A percentile compares a stretch with the other conserved stretches of the same genome.
Evolutionary conservation across 2,113 vertebrate genomes (phyloP).

Genomic region (Siniperca knerii): DNA sequence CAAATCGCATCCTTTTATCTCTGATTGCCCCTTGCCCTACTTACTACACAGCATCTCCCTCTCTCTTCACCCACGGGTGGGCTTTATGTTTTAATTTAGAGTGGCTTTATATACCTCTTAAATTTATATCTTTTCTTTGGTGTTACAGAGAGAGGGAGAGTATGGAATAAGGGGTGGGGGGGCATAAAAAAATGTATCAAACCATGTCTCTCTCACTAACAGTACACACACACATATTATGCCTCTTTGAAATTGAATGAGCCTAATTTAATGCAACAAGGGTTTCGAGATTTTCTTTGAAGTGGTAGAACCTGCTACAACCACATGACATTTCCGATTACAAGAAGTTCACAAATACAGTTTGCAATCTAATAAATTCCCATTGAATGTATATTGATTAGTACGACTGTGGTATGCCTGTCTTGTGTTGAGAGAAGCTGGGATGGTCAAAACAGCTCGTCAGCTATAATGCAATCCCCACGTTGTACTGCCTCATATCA

Average conservation of each 20-base stretch:
- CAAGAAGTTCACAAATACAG: slow-evolving; percentile 69
- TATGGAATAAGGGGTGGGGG: slow-evolving; percentile 8
- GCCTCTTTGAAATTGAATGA: slow-evolving; percentile 40
- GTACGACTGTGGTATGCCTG: slow-evolving; percentile 47
- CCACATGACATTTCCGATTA: slow-evolving; percentile 67
- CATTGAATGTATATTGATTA: slow-evolving; percentile 44
- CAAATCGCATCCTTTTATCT: slow-evolving; percentile 13
- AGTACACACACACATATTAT: slow-evolving; percentile 39
- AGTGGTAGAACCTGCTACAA: slow-evolving; percentile 69
- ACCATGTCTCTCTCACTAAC: slow-evolving; percentile 41
- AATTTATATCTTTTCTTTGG: slow-evolving; percentile 74
- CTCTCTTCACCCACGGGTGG: slow-evolving; percentile 50
- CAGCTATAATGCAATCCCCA: slow-evolving; percentile 35
- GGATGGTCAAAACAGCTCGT: slow-evolving; percentile 39
- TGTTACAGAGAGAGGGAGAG: slow-evolving; percentile 68
- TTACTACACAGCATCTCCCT: slow-evolving; percentile 36
- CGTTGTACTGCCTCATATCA: slow-evolving; percentile 55
- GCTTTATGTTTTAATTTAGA: slow-evolving; percentile 18
- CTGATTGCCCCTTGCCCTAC: slow-evolving; percentile 63
- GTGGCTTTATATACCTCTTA: slow-evolving; percentile 42
- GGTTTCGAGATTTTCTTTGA: slow-evolving; percentile 22
- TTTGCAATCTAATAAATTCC: slow-evolving; percentile 65
- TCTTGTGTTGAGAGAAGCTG: slow-evolving; percentile 19
- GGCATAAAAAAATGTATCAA: not conserved
- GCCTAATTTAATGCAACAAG: slow-evolving; percentile 45